Evolutionary conservation across 2,113 vertebrate genomes (phyloP).

Genomic region (Lathamus discolor): DNA sequence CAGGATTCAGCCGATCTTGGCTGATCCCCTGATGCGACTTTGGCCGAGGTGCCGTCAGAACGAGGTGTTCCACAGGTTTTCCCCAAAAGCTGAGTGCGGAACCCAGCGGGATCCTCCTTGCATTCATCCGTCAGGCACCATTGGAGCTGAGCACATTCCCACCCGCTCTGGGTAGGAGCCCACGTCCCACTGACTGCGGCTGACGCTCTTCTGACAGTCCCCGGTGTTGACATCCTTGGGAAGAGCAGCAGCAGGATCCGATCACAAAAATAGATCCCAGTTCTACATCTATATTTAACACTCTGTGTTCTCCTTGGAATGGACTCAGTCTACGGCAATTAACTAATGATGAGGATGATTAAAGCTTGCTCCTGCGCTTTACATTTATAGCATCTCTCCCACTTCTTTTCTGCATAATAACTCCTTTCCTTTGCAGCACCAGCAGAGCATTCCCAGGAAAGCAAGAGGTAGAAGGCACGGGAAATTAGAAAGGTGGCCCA

Average conservation of each 20-base stretch:
- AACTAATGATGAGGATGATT: constrained; percentile 51
- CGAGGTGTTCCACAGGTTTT: neutral
- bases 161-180: neutral
- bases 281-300: constrained; percentile 44
- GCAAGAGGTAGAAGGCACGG: neutral
- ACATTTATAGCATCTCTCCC: constrained; percentile 26
- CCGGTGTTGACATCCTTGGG: neutral
- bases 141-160: neutral
- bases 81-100: accelerated
- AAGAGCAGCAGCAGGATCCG: neutral
- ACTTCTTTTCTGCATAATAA: constrained; percentile 29
- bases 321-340: constrained; percentile 37
- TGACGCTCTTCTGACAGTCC: neutral
- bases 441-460: neutral
- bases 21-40: neutral
- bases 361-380: constrained; percentile 16
- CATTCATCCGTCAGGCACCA: neutral
- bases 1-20: neutral
- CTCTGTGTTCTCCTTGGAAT: constrained; percentile 16
- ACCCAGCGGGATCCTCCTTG: neutral
- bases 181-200: neutral
- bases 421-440: neutral
- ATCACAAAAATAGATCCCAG: neutral
- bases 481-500: neutral
- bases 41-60: accelerated